Evolutionary conservation across 2,113 vertebrate species (phyloP).

Genomic region (Arenaria interpres): DNA sequence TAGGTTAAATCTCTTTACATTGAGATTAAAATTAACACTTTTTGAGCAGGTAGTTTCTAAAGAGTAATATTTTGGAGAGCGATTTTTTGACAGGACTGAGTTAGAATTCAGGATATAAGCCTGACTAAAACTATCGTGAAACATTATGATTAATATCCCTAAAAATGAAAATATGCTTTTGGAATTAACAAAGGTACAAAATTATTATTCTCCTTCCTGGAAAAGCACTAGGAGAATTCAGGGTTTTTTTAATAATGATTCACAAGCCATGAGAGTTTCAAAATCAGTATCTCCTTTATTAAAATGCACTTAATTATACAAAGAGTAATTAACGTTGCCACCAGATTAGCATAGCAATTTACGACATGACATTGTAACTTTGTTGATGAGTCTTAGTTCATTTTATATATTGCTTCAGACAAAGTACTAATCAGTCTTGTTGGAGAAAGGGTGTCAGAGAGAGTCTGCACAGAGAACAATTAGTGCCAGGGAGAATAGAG

Average conservation of each 20-base stretch:
- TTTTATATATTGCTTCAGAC: neutral
- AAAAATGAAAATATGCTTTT: neutral
- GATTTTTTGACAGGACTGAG: neutral
- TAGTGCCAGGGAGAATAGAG: neutral
- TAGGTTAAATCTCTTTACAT: neutral
- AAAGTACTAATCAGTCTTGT: constrained; percentile 17
- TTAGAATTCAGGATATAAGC: neutral
- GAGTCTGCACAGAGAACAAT: neutral
- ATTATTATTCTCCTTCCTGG: neutral
- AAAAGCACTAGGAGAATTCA: neutral
- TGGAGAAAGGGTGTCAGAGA: constrained; percentile 16
- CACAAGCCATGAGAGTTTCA: neutral
- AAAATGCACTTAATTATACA: constrained; percentile 49
- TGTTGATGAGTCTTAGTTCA: constrained; percentile 10
- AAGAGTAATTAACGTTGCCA: constrained; percentile 42
- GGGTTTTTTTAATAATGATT: neutral
- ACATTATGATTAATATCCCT: neutral
- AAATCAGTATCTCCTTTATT: constrained; percentile 28
- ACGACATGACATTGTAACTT: constrained; percentile 23
- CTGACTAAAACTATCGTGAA: neutral
- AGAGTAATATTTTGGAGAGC: neutral
- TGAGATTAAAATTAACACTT: neutral
- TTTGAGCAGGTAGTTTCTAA: neutral
- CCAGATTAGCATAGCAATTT: constrained; percentile 51
- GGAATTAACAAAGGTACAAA: neutral